Evolutionary conservation across 1,140 invertebrate genomes (phyloP).

Genomic region (Ceratosolen fusciceps): DNA sequence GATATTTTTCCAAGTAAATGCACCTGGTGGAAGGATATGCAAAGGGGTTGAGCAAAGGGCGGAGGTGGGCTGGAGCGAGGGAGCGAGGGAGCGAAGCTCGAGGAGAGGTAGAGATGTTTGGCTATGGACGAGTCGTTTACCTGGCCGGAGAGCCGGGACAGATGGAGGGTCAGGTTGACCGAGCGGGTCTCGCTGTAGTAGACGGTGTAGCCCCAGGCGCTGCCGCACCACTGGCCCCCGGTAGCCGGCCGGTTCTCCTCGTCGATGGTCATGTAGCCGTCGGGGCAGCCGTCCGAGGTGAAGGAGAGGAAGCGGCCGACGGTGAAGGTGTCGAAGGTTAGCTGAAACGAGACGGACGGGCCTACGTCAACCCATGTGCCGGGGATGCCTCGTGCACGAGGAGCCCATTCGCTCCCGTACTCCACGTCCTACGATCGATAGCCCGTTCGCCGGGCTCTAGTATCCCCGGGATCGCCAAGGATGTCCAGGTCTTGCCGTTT

Average conservation of each 20-base stretch:
- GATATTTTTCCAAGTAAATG: no score
- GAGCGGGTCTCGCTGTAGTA: slow-evolving; percentile 87
- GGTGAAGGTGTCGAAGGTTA: slow-evolving; percentile 83
- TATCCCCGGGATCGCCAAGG: not conserved
- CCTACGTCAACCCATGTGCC: not conserved
- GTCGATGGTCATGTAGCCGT: slow-evolving; percentile 84
- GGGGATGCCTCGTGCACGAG: not conserved
- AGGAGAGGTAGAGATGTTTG: not conserved
- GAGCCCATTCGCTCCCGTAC: no score
- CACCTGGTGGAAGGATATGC: no score
- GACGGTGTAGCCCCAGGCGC: slow-evolving; percentile 86
- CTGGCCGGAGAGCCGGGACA: slow-evolving; percentile 81
- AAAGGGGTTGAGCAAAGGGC: no score
- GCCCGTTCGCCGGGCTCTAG: not conserved
- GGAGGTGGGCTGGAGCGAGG: no score
- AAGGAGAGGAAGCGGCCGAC: slow-evolving; percentile 82
- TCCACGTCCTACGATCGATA: not conserved
- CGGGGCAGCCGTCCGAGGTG: slow-evolving; percentile 83
- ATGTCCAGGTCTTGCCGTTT: slow-evolving; percentile 1
- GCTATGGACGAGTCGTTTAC: slow-evolving; percentile 61
- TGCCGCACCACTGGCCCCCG: slow-evolving; percentile 88
- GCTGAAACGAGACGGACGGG: slow-evolving; percentile 63
- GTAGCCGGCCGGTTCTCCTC: slow-evolving; percentile 80
- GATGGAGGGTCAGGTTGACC: slow-evolving; percentile 81
- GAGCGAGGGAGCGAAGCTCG: not conserved